Evolutionary conservation across 1,140 invertebrate genomes (phyloP), one percentile per base, ranked within the genome.

Genomic region (Lepidurus arcticus): DNA sequence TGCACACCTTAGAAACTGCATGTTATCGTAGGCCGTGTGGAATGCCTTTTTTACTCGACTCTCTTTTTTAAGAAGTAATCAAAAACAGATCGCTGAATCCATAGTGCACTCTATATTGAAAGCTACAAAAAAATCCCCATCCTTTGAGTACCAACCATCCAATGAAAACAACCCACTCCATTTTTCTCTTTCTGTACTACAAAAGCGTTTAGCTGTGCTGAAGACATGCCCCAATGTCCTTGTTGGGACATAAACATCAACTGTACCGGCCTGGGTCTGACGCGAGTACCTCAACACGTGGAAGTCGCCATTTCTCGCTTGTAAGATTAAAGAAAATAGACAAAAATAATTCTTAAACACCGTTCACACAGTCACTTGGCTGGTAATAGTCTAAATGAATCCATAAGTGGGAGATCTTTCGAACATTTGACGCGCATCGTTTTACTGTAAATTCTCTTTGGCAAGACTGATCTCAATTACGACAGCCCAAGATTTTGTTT

Each of bases 221-320:
- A 79, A 13, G 76, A 79, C 13, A 82, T 82, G 13, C 80, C 80
- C 2, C 21, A 80, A n/a, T 86, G 85, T 77, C 80, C 83, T 65
- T 86, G 85, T 77, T 80, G 80, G 76, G 84, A 85, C 78, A 81
- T 83, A 13, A 80, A 82, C 42, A 84, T 85, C 34, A 85, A 85
- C 78, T 86, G 85, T 76, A 83, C 83, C 1, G 80, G 80, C 16
- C 79, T 82, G 3, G 79, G 81, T 3, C 76, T 85, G 16, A 44
- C 21, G 4, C 24, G 42, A 1, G 76, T 85, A 3, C 84, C 85
- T 1, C 77, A 80, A 8, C 82, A 84, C 43, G 81, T 82, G 13
- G 85, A 85, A 80, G 79, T 81, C 73, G 83, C 81, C 74, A 84
- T 85, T 21, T 83, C 84, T 65, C 82, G 80, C 75, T 85, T 83